Evolutionary conservation across 2,113 vertebrate genomes (phyloP).

Genomic region (Salvelinus fontinalis): DNA sequence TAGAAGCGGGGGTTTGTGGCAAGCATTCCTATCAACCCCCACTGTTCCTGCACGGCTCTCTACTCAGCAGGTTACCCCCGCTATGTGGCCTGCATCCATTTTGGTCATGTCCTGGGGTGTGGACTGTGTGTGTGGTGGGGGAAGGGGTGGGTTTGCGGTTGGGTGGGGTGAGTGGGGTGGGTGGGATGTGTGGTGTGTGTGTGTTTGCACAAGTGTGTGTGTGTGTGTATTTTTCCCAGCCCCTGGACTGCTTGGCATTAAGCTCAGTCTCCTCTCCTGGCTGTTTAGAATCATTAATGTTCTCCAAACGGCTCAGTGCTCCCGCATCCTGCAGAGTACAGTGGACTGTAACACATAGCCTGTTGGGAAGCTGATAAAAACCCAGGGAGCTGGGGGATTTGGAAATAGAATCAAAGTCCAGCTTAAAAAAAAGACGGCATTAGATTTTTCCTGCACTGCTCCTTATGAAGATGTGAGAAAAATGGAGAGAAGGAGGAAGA

Average conservation of each 20-base stretch:
- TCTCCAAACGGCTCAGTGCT: constrained; percentile 43
- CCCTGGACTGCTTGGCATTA: background rate
- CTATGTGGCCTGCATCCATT: too few relatives aligned
- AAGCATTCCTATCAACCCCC: too few relatives aligned
- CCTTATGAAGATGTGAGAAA: constrained; percentile 37
- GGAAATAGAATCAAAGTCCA: constrained; percentile 53
- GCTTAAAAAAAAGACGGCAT: constrained; percentile 28
- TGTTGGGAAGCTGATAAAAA: constrained; percentile 49
- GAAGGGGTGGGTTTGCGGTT: too few relatives aligned
- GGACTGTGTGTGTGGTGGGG: too few relatives aligned
- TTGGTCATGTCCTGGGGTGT: too few relatives aligned
- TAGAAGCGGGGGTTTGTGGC: too few relatives aligned
- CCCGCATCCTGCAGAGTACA: constrained; percentile 40
- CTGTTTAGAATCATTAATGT: constrained; percentile 56
- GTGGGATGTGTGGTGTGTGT: too few relatives aligned
- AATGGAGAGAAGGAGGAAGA: background rate
- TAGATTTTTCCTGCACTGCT: constrained; percentile 17
- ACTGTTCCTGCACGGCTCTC: too few relatives aligned
- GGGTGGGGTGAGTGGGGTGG: too few relatives aligned
- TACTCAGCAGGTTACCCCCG: too few relatives aligned
- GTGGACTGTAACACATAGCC: constrained; percentile 41
- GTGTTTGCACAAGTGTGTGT: too few relatives aligned
- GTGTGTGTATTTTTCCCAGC: background rate
- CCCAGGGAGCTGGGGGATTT: constrained; percentile 12
- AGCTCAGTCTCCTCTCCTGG: constrained; percentile 31